A percentile compares a stretch with the other conserved stretches of the same genome.
Conservation (phyloP, 2,113 vertebrate species). For the Geothlypis trichas region DNA sequence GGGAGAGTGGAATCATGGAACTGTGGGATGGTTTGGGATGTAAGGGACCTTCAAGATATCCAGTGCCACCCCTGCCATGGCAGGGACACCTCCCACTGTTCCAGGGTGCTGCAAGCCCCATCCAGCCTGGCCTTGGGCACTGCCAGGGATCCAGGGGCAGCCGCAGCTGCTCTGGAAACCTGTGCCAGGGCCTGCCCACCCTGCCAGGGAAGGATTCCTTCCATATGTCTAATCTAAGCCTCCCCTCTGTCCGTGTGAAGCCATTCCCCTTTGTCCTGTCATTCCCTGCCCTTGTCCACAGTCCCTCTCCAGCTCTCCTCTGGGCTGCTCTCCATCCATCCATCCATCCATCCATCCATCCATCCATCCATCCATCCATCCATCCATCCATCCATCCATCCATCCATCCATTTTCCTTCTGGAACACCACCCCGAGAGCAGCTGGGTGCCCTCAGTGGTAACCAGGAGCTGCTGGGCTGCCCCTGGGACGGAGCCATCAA, state of each 20-base stretch:
- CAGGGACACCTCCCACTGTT: too few relatives aligned
- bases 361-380: background rate
- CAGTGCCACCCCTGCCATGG: too few relatives aligned
- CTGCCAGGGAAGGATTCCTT: too few relatives aligned
- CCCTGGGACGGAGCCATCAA: background rate
- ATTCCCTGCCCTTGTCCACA: background rate
- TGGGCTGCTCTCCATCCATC: background rate
- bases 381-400: too few relatives aligned
- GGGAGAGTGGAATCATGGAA: background rate
- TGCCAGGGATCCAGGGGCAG: too few relatives aligned
- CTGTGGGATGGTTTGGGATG: background rate
- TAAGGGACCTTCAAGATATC: background rate
- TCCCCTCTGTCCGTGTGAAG: too few relatives aligned
- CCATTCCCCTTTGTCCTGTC: background rate
- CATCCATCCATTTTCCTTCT: background rate
- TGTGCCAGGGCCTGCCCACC: too few relatives aligned
- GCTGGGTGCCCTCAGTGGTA: background rate
- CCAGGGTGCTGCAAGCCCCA: too few relatives aligned
- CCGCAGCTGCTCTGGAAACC: too few relatives aligned
- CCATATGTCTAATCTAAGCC: too few relatives aligned
- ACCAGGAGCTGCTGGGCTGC: background rate
- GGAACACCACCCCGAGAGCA: accelerated
- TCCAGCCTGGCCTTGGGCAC: too few relatives aligned
- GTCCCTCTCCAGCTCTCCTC: background rate
- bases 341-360: background rate